Conservation (phyloP, 2,888 invertebrate species). For the Deilephila porcellus region DNA sequence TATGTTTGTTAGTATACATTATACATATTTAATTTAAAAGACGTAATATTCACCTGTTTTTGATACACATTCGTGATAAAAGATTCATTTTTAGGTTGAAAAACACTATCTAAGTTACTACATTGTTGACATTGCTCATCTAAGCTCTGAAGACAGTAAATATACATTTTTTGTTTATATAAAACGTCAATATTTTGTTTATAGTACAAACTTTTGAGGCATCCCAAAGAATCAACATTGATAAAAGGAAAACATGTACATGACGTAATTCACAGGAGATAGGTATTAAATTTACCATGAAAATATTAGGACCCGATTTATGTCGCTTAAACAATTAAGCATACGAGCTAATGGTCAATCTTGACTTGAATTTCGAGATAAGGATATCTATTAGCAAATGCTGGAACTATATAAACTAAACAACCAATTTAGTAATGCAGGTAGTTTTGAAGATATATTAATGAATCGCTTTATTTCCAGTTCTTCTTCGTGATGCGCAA, state of each 20-base stretch:
- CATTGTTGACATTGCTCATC: not conserved
- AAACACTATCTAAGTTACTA: not conserved
- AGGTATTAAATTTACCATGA: not conserved
- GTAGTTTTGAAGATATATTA: not conserved
- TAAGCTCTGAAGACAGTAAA: not conserved
- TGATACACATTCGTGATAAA: not conserved
- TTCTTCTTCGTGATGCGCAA: conserved; percentile 97
- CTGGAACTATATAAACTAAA: too few relatives aligned
- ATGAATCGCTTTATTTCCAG: conserved; percentile 62
- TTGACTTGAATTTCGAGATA: too few relatives aligned
- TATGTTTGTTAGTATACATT: not conserved
- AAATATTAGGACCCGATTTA: not conserved
- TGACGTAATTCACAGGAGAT: not conserved
- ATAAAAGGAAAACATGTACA: not conserved
- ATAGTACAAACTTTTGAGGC: conserved; percentile 2
- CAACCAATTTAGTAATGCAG: too few relatives aligned
- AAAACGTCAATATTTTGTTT: conserved; percentile 1
- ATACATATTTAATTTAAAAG: not conserved
- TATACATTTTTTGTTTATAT: not conserved
- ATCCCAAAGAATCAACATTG: not conserved
- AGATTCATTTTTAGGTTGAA: not conserved
- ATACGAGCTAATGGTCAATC: too few relatives aligned
- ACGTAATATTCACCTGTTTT: not conserved
- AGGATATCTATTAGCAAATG: too few relatives aligned
- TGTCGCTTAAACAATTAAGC: too few relatives aligned